Evolutionary conservation across 2,888 invertebrate species (phyloP), one percentile per base, ranked within the genome.

Genomic region (Mongoloraphidia duomilia): DNA sequence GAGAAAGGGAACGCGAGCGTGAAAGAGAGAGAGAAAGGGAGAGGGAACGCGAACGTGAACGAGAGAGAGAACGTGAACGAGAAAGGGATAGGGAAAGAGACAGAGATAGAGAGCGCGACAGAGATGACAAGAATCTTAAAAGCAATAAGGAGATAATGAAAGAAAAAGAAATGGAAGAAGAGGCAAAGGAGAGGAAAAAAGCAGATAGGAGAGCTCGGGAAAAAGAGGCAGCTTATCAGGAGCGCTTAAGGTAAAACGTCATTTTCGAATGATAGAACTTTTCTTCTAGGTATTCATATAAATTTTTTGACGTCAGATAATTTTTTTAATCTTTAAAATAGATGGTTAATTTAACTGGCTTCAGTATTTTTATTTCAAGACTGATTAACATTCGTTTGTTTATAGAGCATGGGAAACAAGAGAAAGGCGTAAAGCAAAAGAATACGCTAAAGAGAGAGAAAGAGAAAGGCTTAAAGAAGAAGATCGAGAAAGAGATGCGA

Each of bases 141-240:
- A 71, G 68, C 37, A 69, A 70, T 33, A 69, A 72, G 9, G 86
- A 87, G 62, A 70, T 83, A 52, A 71, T 84, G 49, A 74, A 79
- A 2, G 87, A 87, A 60, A 80, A 85, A 58, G 88, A 88, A 69
- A 79, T 92, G 56, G 94, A 94, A 63, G 95, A 96, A 61, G 95
- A 96, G 66, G 77, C 82, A 14, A 81, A 92, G 50, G 95, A 96
- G 62, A 80, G 87, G 60, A 88, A 93, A 64, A 84, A 92, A 57
- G 72, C 82, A 8, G 95, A 96, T 64, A 82, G 94, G 66, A 83
- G 89, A 67, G 87, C 94, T 0, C 70, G 93, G 10, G 95, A 96
- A 64, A 95, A 95, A 67, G 96, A 96, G 68, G 86, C 88, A 35
- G 89, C 91, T n/a, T 96, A 96, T 69, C 94, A 96, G 70, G 91